Percentiles rank a stretch among this genome's conserved stretches.
phyloP scores from a whole-genome alignment of 2,797 vertebrate genomes.

The Sciurus carolinensis region DNA sequence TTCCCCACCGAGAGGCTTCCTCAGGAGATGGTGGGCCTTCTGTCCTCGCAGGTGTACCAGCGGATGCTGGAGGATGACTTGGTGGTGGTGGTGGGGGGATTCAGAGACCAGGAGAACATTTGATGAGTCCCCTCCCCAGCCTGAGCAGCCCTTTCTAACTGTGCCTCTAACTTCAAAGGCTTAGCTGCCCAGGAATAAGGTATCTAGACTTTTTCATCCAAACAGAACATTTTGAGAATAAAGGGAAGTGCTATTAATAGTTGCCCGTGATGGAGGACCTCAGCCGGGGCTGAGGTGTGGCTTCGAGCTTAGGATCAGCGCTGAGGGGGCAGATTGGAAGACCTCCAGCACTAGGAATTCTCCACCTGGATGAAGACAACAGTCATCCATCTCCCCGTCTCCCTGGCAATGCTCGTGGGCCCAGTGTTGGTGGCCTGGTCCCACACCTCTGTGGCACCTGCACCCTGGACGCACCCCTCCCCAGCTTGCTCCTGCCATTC shows the following conservation, averaged over 20 bases:
- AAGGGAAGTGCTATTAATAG: neutral
- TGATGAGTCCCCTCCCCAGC: neutral
- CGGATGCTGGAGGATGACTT: neutral
- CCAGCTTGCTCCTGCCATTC: neutral
- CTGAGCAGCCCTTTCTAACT: neutral
- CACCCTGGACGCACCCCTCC: too few relatives aligned
- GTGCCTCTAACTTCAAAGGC: neutral
- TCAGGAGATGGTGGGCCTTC: neutral
- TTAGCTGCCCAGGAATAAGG: neutral
- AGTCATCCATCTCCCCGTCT: neutral
- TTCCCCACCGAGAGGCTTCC: neutral
- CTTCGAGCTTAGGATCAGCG: constrained; percentile 35
- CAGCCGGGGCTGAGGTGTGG: neutral
- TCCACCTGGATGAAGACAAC: neutral
- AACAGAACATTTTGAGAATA: constrained; percentile 56
- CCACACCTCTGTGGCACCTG: neutral
- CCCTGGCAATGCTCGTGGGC: neutral
- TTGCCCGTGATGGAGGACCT: neutral
- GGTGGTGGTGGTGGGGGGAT: too few relatives aligned
- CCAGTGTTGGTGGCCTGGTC: neutral
- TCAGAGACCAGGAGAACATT: neutral
- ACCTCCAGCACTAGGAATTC: neutral
- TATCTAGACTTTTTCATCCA: neutral
- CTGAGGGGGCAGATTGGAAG: neutral
- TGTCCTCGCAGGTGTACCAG: neutral